Evolutionary conservation across 2,797 vertebrate genomes (phyloP).

Genomic region (Sebastes vulpes): DNA sequence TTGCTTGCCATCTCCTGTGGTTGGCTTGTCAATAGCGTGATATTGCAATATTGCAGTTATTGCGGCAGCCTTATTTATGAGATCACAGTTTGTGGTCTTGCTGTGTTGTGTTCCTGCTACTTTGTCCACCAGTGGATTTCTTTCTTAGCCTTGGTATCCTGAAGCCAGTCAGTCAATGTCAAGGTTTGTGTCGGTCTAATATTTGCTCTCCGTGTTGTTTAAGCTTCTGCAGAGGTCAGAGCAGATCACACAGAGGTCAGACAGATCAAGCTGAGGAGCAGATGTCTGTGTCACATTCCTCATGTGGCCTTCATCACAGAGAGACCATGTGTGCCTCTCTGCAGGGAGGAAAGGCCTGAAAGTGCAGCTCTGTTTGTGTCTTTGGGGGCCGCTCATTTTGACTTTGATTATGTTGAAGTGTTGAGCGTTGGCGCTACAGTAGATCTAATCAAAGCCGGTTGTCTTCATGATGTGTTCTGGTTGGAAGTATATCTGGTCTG

Average conservation of each 20-base stretch:
- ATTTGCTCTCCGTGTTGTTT: conserved; percentile 48
- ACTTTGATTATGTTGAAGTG: conserved; percentile 21
- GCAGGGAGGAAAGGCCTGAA: conserved; percentile 19
- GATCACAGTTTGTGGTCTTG: neutral
- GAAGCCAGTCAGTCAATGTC: conserved; percentile 35
- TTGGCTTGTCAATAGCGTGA: too few species aligned
- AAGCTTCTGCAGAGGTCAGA: conserved; percentile 48
- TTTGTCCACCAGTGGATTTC: neutral
- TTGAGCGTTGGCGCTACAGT: neutral
- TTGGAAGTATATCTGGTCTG: neutral
- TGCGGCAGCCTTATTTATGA: too few species aligned
- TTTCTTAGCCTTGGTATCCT: neutral
- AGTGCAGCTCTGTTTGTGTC: conserved; percentile 19
- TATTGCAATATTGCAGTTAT: too few species aligned
- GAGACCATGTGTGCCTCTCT: conserved; percentile 50
- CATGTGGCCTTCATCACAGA: conserved; percentile 69
- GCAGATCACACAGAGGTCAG: conserved; percentile 47
- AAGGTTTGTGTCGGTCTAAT: conserved; percentile 55
- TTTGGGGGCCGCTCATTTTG: conserved; percentile 6
- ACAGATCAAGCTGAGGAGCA: conserved; percentile 58
- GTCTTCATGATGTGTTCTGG: neutral
- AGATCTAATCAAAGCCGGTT: neutral
- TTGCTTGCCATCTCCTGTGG: too few species aligned
- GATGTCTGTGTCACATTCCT: conserved; percentile 78
- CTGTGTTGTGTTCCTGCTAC: neutral